Percentiles rank a stretch among this genome's conserved stretches.
Evolutionary conservation across 2,113 vertebrate species (phyloP).

Genomic region (Sinosuthora webbiana): DNA sequence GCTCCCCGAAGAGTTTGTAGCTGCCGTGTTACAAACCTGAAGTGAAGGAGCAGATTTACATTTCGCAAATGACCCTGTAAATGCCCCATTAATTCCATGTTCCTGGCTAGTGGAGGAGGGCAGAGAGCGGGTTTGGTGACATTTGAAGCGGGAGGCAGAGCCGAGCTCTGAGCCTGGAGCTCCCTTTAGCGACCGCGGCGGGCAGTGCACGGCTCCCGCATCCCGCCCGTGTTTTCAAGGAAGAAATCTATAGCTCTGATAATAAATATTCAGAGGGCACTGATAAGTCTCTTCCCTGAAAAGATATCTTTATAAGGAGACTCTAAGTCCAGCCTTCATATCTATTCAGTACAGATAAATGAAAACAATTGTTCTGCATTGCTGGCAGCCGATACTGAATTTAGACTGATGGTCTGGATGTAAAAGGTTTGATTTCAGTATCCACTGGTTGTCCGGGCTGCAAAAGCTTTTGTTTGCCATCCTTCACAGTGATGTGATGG

Average conservation of each 20-base stretch:
- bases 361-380: neutral
- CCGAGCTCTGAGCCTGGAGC: slow-evolving; percentile 50
- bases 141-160: fast-evolving
- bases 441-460: neutral
- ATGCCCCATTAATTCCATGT: neutral
- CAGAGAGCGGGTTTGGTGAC: neutral
- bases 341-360: neutral
- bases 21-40: neutral
- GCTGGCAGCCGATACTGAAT: neutral
- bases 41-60: neutral
- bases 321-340: neutral
- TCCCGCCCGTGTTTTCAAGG: neutral
- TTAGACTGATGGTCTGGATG: neutral
- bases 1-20: neutral
- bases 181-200: slow-evolving; percentile 35
- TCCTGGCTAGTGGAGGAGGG: neutral
- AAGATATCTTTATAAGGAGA: neutral
- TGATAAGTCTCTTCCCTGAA: neutral
- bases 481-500: neutral
- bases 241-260: neutral
- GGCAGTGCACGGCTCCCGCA: neutral
- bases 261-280: neutral
- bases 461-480: neutral
- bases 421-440: neutral
- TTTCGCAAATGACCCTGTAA: neutral